phyloP scores from a whole-genome alignment of 1,140 invertebrate species.

The Ostrea edulis region DNA sequence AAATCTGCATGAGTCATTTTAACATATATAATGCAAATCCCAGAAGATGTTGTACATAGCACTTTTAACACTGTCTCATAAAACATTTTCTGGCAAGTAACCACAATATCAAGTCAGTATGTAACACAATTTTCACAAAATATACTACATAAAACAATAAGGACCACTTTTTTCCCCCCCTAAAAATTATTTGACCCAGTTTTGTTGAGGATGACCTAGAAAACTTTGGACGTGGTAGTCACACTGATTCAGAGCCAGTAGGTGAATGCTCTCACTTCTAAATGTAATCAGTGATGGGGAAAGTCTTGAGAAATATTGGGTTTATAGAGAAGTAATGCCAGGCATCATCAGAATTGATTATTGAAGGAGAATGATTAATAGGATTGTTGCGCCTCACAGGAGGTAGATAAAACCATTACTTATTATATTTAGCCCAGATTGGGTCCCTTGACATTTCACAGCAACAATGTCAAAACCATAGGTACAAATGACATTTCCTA shows the following conservation, averaged over 20 bases:
- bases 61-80: slow-evolving; percentile 9
- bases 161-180: not conserved
- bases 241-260: slow-evolving; percentile 19
- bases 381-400: slow-evolving; percentile 13
- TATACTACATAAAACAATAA: not conserved
- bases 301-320: not conserved
- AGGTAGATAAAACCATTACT: slow-evolving; percentile 37
- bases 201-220: slow-evolving; percentile 9
- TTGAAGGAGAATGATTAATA: slow-evolving; percentile 30
- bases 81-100: slow-evolving; percentile 22
- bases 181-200: slow-evolving; percentile 13
- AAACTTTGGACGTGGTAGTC: slow-evolving; percentile 23
- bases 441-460: slow-evolving; percentile 32
- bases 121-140: slow-evolving; percentile 10
- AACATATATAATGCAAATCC: slow-evolving; percentile 37
- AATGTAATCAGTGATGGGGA: slow-evolving; percentile 19
- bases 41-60: slow-evolving; percentile 1
- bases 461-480: slow-evolving; percentile 30
- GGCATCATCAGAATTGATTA: slow-evolving; percentile 32
- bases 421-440: slow-evolving; percentile 29
- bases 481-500: slow-evolving; percentile 31
- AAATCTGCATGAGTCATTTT: slow-evolving; percentile 21
- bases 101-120: slow-evolving; percentile 25
- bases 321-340: slow-evolving; percentile 11
- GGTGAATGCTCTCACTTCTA: slow-evolving; percentile 19